Percentiles rank a stretch among this genome's conserved stretches.
Evolutionary conservation across 2,888 invertebrate species (phyloP).

Genomic region (Ornithoptera priamus): DNA sequence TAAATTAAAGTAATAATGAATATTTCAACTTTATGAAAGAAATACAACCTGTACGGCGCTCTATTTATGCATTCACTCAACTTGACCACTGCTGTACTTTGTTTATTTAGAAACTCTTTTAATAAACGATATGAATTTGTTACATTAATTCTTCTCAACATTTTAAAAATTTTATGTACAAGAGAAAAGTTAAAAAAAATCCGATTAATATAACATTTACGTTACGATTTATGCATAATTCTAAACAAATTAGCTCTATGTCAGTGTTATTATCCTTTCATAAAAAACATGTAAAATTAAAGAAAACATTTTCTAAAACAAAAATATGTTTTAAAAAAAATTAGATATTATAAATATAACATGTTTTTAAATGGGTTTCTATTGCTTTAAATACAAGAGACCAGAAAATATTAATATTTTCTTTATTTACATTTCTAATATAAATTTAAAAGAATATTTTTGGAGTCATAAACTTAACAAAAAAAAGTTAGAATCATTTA

Average conservation of each 20-base stretch:
- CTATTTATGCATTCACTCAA: constrained; percentile 31
- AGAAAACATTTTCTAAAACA: too few species aligned
- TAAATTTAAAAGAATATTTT: too few species aligned
- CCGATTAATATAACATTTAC: background rate
- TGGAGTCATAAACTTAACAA: too few species aligned
- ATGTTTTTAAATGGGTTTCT: too few species aligned
- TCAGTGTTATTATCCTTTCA: too few species aligned
- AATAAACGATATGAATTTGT: constrained; percentile 37
- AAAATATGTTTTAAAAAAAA: too few species aligned
- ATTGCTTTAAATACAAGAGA: too few species aligned
- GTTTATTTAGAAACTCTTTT: constrained; percentile 25
- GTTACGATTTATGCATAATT: background rate
- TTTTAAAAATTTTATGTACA: constrained; percentile 38
- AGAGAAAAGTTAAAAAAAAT: constrained; percentile 14
- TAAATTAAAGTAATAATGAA: background rate
- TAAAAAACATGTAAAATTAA: too few species aligned
- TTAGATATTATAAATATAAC: too few species aligned
- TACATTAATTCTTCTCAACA: constrained; percentile 59
- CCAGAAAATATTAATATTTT: too few species aligned
- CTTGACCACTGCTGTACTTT: constrained; percentile 20
- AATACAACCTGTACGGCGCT: constrained; percentile 30
- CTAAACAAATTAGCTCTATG: background rate
- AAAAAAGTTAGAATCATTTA: too few species aligned
- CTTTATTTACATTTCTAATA: too few species aligned
- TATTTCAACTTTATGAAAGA: background rate